Evolutionary conservation across 2,113 vertebrate genomes (phyloP).

Genomic region (Carlito syrichta): DNA sequence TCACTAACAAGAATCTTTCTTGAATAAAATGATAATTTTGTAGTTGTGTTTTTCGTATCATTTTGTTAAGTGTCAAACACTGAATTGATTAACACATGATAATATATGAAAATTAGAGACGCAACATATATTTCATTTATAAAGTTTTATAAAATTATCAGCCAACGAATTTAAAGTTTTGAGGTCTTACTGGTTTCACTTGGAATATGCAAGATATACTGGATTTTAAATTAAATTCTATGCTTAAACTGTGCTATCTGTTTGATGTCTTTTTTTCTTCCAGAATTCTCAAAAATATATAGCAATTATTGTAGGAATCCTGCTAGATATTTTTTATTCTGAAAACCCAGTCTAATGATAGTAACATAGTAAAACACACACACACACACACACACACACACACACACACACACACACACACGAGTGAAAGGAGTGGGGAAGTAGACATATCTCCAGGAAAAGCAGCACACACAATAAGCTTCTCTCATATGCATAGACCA

Average conservation of each 20-base stretch:
- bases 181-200: neutral
- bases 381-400: too few relatives aligned
- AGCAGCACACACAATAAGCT: accelerated
- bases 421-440: neutral
- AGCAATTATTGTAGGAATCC: neutral
- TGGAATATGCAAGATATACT: neutral
- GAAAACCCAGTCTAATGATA: neutral
- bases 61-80: slow-evolving; percentile 51
- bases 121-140: neutral
- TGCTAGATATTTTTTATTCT: neutral
- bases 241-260: neutral
- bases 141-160: neutral
- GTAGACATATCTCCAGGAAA: neutral
- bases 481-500: accelerated
- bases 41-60: neutral
- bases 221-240: neutral
- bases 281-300: neutral
- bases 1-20: neutral
- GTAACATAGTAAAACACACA: neutral
- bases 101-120: slow-evolving; percentile 2
- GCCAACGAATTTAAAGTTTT: neutral
- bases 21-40: neutral
- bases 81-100: slow-evolving; percentile 54
- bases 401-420: too few relatives aligned
- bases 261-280: neutral